Evolutionary conservation across 2,797 vertebrate species (phyloP), one percentile per base, ranked within the genome.

Genomic region (Eulemur albifrons): DNA sequence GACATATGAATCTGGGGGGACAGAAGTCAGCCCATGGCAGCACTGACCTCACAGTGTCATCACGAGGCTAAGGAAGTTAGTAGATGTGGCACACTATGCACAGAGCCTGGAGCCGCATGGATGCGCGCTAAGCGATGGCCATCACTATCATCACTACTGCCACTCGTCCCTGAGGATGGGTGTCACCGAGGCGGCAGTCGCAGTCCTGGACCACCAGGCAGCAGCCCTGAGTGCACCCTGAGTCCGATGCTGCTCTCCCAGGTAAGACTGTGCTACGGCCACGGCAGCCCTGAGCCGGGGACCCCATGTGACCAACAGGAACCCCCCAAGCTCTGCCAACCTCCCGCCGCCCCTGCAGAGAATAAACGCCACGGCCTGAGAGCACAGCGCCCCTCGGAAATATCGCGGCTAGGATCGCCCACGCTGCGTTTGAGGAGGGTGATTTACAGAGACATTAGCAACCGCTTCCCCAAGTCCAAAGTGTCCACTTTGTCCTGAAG

Each of bases 241-340:
- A 21, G 23, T 52, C 40, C n/a, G 7, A 38, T 9, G 23, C 25
- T 65, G 11, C 12, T 7, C 25, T 67, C 52, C 48, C 4, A 7
- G 18, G 17, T 1, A 12, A 5, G 13, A 48, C 14, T 54, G 32
- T 3, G 14, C 32, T 75, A 20, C 0, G 0, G 7, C 21, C 54
- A 54, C 0, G 2, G 1, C 1, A 7, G 4, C 59, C 57, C 54
- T 43, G 7, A 65, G 15, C 35, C 43, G 15, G 17, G 52, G 79
- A 4, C 21, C 27, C 59, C 59, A 6, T 7, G 45, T 10, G 32
- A 40, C 43, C 4, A 1, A 1, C 25, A 59, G 38, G 48, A 5
- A 1, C 5, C 4, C 23, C 2, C 15, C 20, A 9, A 0, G 1
- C 25, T 13, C 73, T 0, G 0, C 17, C 72, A 67, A 7, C 18